These are phyloP conservation scores for Campoletis sonorensis DNA, from an alignment of 1,140 invertebrate genomes.

Conservation along the genomic window DNA sequence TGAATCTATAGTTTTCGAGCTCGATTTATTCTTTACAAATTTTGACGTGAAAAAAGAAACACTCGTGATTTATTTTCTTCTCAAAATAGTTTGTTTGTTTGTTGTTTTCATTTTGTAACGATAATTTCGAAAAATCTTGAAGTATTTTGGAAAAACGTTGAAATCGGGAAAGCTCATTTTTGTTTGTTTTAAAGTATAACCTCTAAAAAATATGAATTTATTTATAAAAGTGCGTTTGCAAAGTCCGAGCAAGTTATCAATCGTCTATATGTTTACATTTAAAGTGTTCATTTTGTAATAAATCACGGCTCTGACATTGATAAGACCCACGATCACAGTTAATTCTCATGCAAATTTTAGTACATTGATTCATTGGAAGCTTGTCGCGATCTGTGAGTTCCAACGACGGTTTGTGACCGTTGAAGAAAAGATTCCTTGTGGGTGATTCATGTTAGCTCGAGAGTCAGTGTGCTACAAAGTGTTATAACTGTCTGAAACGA, in stretches of 20 bases:
- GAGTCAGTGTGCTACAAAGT: slow-evolving; percentile 43
- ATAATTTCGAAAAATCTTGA: too few relatives aligned
- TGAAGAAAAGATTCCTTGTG: slow-evolving; percentile 55
- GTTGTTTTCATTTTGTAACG: too few relatives aligned
- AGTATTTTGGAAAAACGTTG: too few relatives aligned
- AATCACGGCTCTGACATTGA: neutral
- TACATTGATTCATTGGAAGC: slow-evolving; percentile 13
- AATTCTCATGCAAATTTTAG: slow-evolving; percentile 23
- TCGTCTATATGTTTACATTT: neutral
- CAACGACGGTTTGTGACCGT: slow-evolving; percentile 33
- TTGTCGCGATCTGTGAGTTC: slow-evolving; percentile 18
- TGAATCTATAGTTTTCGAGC: too few relatives aligned
- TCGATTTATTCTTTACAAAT: too few relatives aligned
- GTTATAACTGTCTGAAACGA: slow-evolving; percentile 45
- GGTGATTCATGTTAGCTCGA: slow-evolving; percentile 61
- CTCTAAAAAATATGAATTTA: too few relatives aligned
- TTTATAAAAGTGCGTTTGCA: neutral
- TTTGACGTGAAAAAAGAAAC: too few relatives aligned
- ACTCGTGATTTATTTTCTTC: too few relatives aligned
- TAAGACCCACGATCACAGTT: neutral
- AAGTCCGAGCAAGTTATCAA: neutral
- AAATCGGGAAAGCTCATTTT: too few relatives aligned
- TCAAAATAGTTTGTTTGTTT: too few relatives aligned
- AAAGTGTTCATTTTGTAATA: too few relatives aligned
- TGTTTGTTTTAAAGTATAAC: too few relatives aligned